Evolutionary conservation across 2,888 invertebrate genomes (phyloP).

Genomic region (Rhagophthalmus giganteus): DNA sequence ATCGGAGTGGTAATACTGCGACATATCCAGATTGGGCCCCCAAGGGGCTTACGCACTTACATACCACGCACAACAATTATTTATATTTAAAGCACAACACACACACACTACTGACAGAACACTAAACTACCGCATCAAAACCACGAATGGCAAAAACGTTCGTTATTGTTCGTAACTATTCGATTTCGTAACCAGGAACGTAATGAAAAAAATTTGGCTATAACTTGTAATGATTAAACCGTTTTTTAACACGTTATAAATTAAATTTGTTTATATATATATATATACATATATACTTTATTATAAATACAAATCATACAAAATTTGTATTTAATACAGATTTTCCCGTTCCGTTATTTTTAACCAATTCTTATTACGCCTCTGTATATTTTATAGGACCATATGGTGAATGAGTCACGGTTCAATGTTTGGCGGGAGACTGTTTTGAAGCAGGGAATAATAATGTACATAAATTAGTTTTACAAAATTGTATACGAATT

Average conservation of each 20-base stretch:
- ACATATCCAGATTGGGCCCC: conserved; percentile 49
- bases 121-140: conserved; percentile 1
- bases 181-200: conserved; percentile 11
- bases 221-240: too few species aligned
- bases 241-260: too few species aligned
- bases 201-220: too few species aligned
- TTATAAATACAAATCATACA: too few species aligned
- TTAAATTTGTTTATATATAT: too few species aligned
- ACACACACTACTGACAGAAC: conserved; percentile 3
- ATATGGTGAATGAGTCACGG: conserved; percentile 5
- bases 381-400: conserved; percentile 4
- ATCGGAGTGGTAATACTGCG: conserved; percentile 43
- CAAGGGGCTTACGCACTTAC: conserved; percentile 46
- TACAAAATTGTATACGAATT: too few species aligned
- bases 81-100: neutral
- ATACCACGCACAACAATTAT: conserved; percentile 35
- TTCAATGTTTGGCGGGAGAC: conserved; percentile 12
- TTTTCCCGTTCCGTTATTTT: too few species aligned
- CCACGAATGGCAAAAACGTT: conserved; percentile 7
- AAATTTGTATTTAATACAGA: too few species aligned
- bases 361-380: too few species aligned
- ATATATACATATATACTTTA: too few species aligned
- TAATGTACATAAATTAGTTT: too few species aligned
- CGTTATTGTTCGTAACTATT: conserved; percentile 6
- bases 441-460: too few species aligned